A percentile compares a stretch with the other conserved stretches of the same genome.
These are phyloP conservation scores for Brachionus manjavacas DNA, from an alignment of 1,140 invertebrate genomes.

Conservation along the genomic window DNA sequence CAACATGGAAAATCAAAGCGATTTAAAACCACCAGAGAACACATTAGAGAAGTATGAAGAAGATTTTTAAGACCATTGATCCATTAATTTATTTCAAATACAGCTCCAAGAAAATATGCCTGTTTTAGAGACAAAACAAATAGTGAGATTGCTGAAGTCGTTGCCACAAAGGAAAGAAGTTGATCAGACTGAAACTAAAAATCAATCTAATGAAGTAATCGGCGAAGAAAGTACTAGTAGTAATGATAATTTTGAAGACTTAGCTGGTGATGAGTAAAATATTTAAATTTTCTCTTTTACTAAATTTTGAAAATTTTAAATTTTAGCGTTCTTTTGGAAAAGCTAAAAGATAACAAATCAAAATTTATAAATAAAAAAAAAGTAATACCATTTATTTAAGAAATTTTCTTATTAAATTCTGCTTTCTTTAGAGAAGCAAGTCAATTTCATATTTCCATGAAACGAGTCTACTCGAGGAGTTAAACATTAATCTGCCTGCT, in stretches of 20 bases:
- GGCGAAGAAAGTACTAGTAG: background rate
- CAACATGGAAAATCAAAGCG: constrained; percentile 17
- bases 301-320: background rate
- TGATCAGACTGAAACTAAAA: background rate
- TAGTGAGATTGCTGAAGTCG: background rate
- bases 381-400: background rate
- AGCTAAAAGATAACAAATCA: background rate
- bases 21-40: constrained; percentile 12
- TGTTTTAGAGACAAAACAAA: constrained; percentile 26
- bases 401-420: too few species aligned
- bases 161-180: background rate
- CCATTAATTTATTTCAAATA: background rate
- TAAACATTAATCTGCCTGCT: background rate
- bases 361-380: background rate
- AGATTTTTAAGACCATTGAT: background rate
- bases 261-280: background rate
- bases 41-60: constrained; percentile 11
- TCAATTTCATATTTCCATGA: constrained; percentile 16
- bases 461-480: background rate
- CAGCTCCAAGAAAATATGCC: constrained; percentile 36
- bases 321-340: background rate
- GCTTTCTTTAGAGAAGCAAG: background rate
- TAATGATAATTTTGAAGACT: background rate
- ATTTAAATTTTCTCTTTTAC: background rate
- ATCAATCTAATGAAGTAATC: background rate